Base-by-base conservation (phyloP, 2,113 vertebrate species). In the Riparia riparia region DNA sequence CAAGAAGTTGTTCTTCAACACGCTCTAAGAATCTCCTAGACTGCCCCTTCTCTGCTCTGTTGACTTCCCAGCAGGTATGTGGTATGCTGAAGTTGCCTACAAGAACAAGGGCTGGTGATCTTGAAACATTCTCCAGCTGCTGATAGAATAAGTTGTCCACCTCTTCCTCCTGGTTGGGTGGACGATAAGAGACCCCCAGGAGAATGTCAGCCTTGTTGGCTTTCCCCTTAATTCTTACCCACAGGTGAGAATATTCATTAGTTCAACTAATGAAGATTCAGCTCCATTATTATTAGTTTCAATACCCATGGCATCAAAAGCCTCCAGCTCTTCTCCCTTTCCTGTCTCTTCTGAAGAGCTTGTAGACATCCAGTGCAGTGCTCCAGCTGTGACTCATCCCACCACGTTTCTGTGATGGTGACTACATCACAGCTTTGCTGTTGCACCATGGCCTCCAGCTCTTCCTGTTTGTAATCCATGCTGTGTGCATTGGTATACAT, bases 391-490 rank as follows among this genome's bases (percentile, higher is more conserved):
- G 28, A 49, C 20, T 60, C 5, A 2, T 49, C 20, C 28, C 28
- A 61, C 7, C 12, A 49, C 2, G 0, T 49, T 49, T 61, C n/a
- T 3, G 5, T 32, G 20, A 60, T 37, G 18, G 54, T 0, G 0
- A 17, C 10, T 22, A 47, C 15, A 49, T 32, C 44, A 49, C 0
- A 60, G 44, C 16, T 32, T 2, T 77, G 44, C 16, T 61, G 16
- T 3, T 49, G 21, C 7, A 19, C 44, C 56, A 12, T 2, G 17
- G 9, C 28, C 2, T 49, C 73, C 34, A 49, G 20, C 45, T 50
- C 34, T 9, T 32, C 26, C 4, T 20, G 28, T 14, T 18, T 49
- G 9, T 25, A 44, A 4, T 12, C 39, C 39, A 26, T n/a, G 17
- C 22, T 56, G 70, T 1, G 2, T 26, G 39, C 39, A n/a, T 42